A percentile compares a stretch with the other conserved stretches of the same genome.
phyloP scores from a whole-genome alignment of 2,888 invertebrate species.

The Pogonocherus hispidulus region DNA sequence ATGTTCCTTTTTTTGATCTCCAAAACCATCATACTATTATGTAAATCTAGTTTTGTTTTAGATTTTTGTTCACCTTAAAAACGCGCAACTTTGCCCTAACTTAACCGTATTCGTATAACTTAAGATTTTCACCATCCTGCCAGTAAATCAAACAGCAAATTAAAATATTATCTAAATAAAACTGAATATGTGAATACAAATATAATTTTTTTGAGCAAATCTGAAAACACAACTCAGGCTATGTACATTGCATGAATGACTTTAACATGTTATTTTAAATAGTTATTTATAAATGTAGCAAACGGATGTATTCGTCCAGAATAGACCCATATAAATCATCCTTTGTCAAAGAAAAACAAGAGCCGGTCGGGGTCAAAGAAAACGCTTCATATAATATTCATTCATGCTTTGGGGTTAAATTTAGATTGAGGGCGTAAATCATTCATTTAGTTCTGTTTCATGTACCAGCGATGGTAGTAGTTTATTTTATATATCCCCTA shows the following conservation, averaged over 20 bases:
- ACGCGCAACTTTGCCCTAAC: too few species aligned
- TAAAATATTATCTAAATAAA: too few species aligned
- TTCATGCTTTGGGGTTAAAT: constrained; percentile 15
- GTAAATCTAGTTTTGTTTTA: too few species aligned
- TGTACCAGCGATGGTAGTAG: not conserved
- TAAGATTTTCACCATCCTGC: too few species aligned
- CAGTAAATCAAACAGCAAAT: too few species aligned
- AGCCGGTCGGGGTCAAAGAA: constrained; percentile 18
- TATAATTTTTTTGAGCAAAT: too few species aligned
- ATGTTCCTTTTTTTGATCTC: too few species aligned
- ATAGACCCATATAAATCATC: constrained; percentile 18
- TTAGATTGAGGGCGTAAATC: constrained; percentile 15
- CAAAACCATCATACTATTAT: too few species aligned
- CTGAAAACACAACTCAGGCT: too few species aligned
- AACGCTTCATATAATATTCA: constrained; percentile 14
- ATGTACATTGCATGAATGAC: not conserved
- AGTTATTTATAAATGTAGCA: not conserved
- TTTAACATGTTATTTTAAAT: not conserved
- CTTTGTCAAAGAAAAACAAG: constrained; percentile 19
- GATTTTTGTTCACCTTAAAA: too few species aligned
- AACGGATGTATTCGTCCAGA: not conserved
- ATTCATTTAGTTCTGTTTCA: constrained; percentile 6
- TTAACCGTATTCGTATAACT: too few species aligned
- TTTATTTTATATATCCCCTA: constrained; percentile 12
- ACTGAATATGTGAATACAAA: too few species aligned